A percentile compares a stretch with the other conserved stretches of the same genome.
These are phyloP conservation scores for Elephas maximus DNA, from an alignment of 2,113 vertebrate genomes.

Conservation along the genomic window DNA sequence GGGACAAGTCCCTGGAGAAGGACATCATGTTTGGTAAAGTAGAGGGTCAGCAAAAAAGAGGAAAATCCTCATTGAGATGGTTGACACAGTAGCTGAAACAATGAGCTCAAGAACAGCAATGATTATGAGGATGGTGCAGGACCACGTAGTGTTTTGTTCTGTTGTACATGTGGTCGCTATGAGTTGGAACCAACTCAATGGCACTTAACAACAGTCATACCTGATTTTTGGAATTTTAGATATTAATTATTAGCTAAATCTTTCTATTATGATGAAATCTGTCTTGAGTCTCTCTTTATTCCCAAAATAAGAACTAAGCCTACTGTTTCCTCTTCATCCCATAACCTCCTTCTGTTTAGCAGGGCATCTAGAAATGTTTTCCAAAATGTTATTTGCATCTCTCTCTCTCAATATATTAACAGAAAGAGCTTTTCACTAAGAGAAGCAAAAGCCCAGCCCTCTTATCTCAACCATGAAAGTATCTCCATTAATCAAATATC, in stretches of 20 bases:
- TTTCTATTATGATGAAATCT: not conserved
- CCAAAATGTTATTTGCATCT: not conserved
- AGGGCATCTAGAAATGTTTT: not conserved
- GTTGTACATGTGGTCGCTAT: too few relatives aligned
- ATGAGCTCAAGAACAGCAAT: too few relatives aligned
- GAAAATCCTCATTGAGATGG: too few relatives aligned
- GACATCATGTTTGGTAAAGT: too few relatives aligned
- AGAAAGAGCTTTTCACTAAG: not conserved
- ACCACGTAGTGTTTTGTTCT: too few relatives aligned
- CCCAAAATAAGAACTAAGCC: not conserved
- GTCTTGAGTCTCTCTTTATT: not conserved
- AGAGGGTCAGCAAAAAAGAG: too few relatives aligned
- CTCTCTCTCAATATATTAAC: not conserved
- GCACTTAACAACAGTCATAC: not conserved
- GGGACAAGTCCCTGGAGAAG: too few relatives aligned
- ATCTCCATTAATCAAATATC: conserved; percentile 16
- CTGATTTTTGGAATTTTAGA: conserved; percentile 39
- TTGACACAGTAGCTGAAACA: too few relatives aligned
- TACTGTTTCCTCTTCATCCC: not conserved
- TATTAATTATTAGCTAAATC: not conserved
- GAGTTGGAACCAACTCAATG: not conserved
- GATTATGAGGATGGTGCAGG: too few relatives aligned
- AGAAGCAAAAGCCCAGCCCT: not conserved
- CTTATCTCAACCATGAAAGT: not conserved
- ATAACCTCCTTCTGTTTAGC: not conserved